phyloP scores from a whole-genome alignment of 2,113 vertebrate species.

The Psilopogon haemacephalus region DNA sequence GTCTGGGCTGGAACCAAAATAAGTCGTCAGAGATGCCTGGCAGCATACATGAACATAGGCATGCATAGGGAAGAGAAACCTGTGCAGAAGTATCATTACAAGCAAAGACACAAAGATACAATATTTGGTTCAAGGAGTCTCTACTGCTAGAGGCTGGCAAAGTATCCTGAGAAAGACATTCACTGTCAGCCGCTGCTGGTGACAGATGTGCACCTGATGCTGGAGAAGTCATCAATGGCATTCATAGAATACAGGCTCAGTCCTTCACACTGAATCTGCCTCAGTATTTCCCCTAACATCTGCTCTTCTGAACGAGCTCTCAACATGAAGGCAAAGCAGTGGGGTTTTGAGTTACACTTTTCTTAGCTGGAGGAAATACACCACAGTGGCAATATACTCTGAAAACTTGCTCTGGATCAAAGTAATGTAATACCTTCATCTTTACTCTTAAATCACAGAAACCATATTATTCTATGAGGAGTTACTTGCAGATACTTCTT shows the following conservation, averaged over 20 bases:
- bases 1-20: constrained; percentile 60
- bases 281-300: neutral
- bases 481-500: neutral
- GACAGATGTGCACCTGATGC: neutral
- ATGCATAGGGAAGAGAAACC: neutral
- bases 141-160: neutral
- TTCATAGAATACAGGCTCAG: neutral
- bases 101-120: neutral
- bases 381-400: neutral
- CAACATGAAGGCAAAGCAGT: neutral
- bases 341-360: neutral
- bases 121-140: neutral
- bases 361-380: neutral
- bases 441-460: neutral
- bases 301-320: neutral
- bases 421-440: neutral
- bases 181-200: neutral
- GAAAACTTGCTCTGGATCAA: neutral
- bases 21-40: neutral
- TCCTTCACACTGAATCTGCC: neutral
- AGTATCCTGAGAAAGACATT: neutral
- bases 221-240: neutral
- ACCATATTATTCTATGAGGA: neutral
- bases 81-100: neutral
- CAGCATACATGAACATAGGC: neutral